Evolutionary conservation across 2,888 invertebrate species (phyloP).

Genomic region (Halictus quadricinctus): DNA sequence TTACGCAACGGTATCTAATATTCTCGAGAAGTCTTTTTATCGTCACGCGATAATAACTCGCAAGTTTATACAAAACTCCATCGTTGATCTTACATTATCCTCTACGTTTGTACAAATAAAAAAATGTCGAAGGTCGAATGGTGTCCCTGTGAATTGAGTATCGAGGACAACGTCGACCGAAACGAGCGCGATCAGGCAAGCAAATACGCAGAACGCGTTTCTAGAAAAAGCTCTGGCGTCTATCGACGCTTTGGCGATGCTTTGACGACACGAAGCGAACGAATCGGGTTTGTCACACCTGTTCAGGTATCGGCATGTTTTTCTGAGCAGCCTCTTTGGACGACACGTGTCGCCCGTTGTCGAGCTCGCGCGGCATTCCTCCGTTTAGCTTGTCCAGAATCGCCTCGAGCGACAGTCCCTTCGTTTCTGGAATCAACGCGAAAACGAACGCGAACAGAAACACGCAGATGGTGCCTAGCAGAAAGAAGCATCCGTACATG

Average conservation of each 20-base stretch:
- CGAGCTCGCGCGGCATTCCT: conserved; percentile 39
- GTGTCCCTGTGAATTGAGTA: not conserved
- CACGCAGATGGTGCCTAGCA: conserved; percentile 72
- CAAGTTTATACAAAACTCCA: not conserved
- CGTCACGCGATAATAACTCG: not conserved
- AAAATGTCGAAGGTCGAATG: not conserved
- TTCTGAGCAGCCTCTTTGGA: conserved; percentile 4
- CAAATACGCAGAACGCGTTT: not conserved
- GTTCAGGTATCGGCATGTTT: not conserved
- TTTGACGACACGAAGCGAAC: not conserved
- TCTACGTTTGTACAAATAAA: not conserved
- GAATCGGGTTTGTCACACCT: conserved; percentile 20
- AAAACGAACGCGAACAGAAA: conserved; percentile 70
- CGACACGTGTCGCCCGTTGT: conserved; percentile 16
- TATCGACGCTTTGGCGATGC: no score
- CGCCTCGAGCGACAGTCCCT: conserved; percentile 75
- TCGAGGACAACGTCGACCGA: not conserved
- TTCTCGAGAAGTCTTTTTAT: not conserved
- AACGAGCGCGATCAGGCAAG: not conserved
- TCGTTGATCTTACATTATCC: not conserved
- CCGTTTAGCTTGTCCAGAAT: conserved; percentile 77
- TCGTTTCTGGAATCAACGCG: conserved; percentile 77
- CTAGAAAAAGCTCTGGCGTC: not conserved
- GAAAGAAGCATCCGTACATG: conserved; percentile 76
- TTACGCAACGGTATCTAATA: not conserved